Base-by-base conservation (phyloP, 2,888 invertebrate genomes). In the Eupithecia insigniata region DNA sequence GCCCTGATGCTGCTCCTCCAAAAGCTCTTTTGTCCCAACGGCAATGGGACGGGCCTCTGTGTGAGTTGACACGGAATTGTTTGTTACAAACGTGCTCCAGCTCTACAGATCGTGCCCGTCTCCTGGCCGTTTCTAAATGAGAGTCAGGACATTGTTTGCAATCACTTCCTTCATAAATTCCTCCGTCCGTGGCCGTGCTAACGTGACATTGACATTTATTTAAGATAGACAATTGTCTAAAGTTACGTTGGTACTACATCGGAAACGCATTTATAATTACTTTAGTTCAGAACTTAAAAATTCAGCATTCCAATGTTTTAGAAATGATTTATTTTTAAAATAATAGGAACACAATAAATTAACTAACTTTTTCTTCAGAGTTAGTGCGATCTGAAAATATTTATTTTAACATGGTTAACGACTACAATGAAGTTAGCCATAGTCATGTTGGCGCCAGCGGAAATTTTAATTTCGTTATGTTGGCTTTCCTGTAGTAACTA, bases 381-480 rank as follows among this genome's bases (percentile, higher is more conserved):
- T 1, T 30, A 18, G 18, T 8, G 18, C 8, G 2, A 18, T 30
- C 18, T 16, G 30, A 18, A 60, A 5, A 7, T 32, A 34, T 6
- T 30, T n/a, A n/a, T n/a, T 34, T 36, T 1, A 34, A 26, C 14
- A 64, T 64, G 22, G 0, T 28, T 51, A 69, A 10, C 18, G 74
- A 67, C 72, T 70, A 71, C 67, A 76, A 76, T 87, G 90, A 91
- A 91, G 77, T 79, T 85, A 86, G 88, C 78, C 67, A 79, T 83
- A 74, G 82, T 82, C 77, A 80, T 80, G 83, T 91, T 92, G 89
- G 91, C 92, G 92, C 92, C 92, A 93, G 89, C 91, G 92, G 91
- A 93, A 91, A 85, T 88, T 85, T 79, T 74, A 61, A 75, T 71
- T 78, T 78, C 78, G 74, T 80, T 71, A 85, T 78, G 92, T 91